Base-by-base conservation (phyloP, 2,888 invertebrate species). In the Nycteola revayana region DNA sequence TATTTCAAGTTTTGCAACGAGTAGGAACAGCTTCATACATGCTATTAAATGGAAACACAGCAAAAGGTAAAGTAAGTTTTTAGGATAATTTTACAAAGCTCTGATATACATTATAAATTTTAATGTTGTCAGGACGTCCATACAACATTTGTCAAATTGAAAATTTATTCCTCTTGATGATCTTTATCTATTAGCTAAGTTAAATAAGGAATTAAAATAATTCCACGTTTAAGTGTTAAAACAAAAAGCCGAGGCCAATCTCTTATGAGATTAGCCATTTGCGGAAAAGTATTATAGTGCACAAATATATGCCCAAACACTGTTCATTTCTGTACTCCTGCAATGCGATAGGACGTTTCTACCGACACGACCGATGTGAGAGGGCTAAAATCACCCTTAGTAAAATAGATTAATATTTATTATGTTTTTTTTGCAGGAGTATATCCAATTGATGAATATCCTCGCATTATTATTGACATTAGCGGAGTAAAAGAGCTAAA, bases 31-130 rank as follows among this genome's bases (percentile, higher is more conserved):
- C 79, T 1, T 77, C 81, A 6, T 94, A 93, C 47, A 90, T 92
- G 71, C 66, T 95, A 6, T 90, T 95, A 1, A 92, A 92, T 10
- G 95, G 95, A 8, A 95, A 95, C 60, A 95, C 95, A 1, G 94
- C 92, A 2, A 92, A 92, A 73, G 96, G 95, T 93, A 43, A 33
- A 6, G 3, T 3, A 3, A 3, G 2, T 5, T 14, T 14, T 14
- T 5, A 21, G n/a, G 2, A 2, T 21, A 21, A n/a, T 21, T 21
- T 21, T 5, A 21, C n/a, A 21, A 21, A 21, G 21, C 7, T 7
- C 21, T 5, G 14, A 5, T 3, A 3, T 14, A 14, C 14, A 14
- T 14, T 14, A 14, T 14, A 14, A 14, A 14, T 14, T 3, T 21
- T 3, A 5, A n/a, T 14, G 14, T 14, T 14, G 14, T 14, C 2